Conservation (phyloP, 53 echinoderm and acorn worm species). For the Holothuria leucospilota region DNA sequence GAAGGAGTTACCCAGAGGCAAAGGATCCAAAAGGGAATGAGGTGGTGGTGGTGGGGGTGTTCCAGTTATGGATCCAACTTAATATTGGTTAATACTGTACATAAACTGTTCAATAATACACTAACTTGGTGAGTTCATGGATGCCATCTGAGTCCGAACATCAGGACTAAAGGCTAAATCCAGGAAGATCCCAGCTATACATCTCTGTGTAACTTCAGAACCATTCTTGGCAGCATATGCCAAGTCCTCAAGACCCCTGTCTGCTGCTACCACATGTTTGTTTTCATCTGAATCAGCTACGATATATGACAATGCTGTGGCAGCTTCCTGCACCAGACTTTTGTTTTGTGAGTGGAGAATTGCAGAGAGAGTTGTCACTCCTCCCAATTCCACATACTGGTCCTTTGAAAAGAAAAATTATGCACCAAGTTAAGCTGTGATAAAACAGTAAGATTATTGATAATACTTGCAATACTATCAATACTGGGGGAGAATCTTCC, state of each 20-base stretch:
- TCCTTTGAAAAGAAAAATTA: slow-evolving; percentile 57
- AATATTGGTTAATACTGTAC: too few relatives aligned
- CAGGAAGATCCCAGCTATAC: slow-evolving; percentile 86
- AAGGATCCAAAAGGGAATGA: too few relatives aligned
- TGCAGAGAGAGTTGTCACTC: slow-evolving; percentile 80
- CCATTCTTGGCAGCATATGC: slow-evolving; percentile 86
- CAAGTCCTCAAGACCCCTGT: slow-evolving; percentile 93
- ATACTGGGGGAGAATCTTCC: too few relatives aligned
- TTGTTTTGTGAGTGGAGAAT: slow-evolving; percentile 80
- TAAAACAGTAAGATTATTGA: too few relatives aligned
- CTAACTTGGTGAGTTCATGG: slow-evolving; percentile 88
- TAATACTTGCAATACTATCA: too few relatives aligned
- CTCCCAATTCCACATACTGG: slow-evolving; percentile 94
- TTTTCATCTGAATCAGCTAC: slow-evolving; percentile 96
- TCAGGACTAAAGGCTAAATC: slow-evolving; percentile 91
- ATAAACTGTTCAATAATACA: too few relatives aligned
- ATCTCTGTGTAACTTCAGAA: slow-evolving; percentile 73
- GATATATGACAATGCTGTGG: slow-evolving; percentile 93
- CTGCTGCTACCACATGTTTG: slow-evolving; percentile 80
- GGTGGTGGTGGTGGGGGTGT: too few relatives aligned
- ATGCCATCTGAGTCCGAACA: slow-evolving; percentile 85
- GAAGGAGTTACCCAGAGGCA: too few relatives aligned
- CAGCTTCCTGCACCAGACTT: slow-evolving; percentile 89
- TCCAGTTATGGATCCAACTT: too few relatives aligned
- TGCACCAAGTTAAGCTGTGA: background rate